Percentiles rank a stretch among this genome's conserved stretches.
phyloP scores from a whole-genome alignment of 2,797 vertebrate genomes.

The Ptychadena robeensis region DNA sequence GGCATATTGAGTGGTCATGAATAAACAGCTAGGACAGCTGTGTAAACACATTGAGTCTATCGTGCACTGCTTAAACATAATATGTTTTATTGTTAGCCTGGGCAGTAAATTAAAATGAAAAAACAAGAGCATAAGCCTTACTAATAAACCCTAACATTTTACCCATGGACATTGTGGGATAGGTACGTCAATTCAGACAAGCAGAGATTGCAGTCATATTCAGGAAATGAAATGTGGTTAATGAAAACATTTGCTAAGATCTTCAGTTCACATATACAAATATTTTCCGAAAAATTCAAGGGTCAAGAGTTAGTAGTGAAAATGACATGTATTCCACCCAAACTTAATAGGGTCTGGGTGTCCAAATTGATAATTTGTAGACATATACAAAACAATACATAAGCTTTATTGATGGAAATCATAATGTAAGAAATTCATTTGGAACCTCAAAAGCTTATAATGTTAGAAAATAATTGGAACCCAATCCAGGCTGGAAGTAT shows the following conservation, averaged over 20 bases:
- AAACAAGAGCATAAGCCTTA: not conserved
- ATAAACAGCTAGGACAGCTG: not conserved
- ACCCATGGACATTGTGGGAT: not conserved
- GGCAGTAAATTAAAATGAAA: not conserved
- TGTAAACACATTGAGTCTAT: not conserved
- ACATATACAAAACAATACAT: no score
- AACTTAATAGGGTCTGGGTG: no score
- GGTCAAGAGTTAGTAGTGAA: not conserved
- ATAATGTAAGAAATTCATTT: no score
- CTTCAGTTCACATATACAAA: not conserved
- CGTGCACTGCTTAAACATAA: not conserved
- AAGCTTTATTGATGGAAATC: no score
- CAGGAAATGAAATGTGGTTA: not conserved
- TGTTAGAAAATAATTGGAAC: no score
- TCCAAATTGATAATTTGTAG: no score
- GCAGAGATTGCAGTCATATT: not conserved
- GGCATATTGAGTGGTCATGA: not conserved
- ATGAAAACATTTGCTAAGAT: not conserved
- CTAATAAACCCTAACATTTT: not conserved
- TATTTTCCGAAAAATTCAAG: not conserved
- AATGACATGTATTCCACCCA: no score
- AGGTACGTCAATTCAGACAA: not conserved
- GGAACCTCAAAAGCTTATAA: no score
- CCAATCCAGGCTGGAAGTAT: no score
- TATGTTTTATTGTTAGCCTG: conserved; percentile 1